Conservation (phyloP, 2,113 vertebrate species). For the Ursus arctos region DNA sequence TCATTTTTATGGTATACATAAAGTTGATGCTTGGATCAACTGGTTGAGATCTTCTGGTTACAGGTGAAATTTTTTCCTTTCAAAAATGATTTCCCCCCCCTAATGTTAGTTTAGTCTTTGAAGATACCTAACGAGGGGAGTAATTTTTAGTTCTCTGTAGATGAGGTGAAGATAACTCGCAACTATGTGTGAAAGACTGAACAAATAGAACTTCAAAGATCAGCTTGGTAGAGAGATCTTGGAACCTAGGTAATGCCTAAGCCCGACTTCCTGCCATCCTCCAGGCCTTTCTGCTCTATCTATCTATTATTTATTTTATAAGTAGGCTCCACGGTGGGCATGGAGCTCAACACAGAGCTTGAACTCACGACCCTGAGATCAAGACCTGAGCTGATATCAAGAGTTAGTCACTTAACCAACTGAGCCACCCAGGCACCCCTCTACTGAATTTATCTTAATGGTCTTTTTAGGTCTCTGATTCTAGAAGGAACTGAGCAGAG, state of each 20-base stretch:
- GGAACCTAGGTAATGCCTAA: not conserved
- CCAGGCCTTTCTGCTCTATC: not conserved
- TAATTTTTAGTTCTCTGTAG: not conserved
- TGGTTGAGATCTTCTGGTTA: not conserved
- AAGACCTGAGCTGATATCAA: not conserved
- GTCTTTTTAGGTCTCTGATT: not conserved
- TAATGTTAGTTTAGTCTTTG: not conserved
- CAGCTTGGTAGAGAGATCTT: not conserved
- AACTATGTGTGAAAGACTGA: not conserved
- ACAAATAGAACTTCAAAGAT: not conserved
- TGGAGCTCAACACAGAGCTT: not conserved
- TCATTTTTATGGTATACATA: not conserved
- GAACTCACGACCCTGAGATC: not conserved
- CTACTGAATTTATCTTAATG: not conserved
- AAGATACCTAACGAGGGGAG: not conserved
- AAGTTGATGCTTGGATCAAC: not conserved
- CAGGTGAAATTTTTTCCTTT: constrained; percentile 41
- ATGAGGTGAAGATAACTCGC: not conserved
- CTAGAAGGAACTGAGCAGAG: not conserved
- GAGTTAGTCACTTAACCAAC: not conserved
- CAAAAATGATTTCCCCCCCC: not conserved
- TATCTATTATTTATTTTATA: not conserved
- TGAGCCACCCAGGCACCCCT: not conserved
- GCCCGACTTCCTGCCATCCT: not conserved
- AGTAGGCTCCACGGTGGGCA: not conserved